Percentiles rank a stretch among this genome's conserved stretches.
phyloP scores from a whole-genome alignment of 1,140 invertebrate species.

The Maconellicoccus hirsutus region DNA sequence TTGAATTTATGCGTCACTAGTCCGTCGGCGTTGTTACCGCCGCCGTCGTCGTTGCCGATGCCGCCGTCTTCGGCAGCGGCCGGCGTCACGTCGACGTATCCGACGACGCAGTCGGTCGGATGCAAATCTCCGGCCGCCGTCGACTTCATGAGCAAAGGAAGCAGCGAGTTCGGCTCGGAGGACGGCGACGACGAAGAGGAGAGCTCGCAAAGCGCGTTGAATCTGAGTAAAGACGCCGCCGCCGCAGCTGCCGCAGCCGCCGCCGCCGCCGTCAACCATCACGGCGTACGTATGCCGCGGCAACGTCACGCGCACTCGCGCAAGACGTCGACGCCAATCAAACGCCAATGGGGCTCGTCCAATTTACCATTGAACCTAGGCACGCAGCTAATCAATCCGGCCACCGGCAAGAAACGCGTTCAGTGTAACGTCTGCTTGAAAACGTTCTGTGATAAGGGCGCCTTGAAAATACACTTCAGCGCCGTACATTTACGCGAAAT shows the following conservation, averaged over 20 bases:
- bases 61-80: background rate
- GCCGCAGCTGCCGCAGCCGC: constrained; percentile 33
- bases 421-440: constrained; percentile 97
- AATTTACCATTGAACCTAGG: constrained; percentile 72
- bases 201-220: constrained; percentile 51
- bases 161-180: constrained; percentile 45
- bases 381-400: constrained; percentile 80
- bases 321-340: constrained; percentile 76
- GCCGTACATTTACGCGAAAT: constrained; percentile 97
- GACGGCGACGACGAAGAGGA: constrained; percentile 49
- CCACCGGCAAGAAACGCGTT: constrained; percentile 89
- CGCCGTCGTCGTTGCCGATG: constrained; percentile 33
- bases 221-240: constrained; percentile 44
- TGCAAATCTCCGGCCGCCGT: constrained; percentile 35
- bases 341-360: constrained; percentile 69
- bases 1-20: constrained; percentile 42
- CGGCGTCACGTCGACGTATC: constrained; percentile 21
- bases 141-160: constrained; percentile 34
- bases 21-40: constrained; percentile 32
- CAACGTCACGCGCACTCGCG: constrained; percentile 37
- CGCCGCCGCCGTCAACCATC: constrained; percentile 27
- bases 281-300: constrained; percentile 30
- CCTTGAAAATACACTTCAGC: constrained; percentile 98
- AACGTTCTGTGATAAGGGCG: constrained; percentile 99
- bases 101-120: constrained; percentile 25